phyloP scores from a whole-genome alignment of 2,888 invertebrate genomes.

The Arctia plantaginis region DNA sequence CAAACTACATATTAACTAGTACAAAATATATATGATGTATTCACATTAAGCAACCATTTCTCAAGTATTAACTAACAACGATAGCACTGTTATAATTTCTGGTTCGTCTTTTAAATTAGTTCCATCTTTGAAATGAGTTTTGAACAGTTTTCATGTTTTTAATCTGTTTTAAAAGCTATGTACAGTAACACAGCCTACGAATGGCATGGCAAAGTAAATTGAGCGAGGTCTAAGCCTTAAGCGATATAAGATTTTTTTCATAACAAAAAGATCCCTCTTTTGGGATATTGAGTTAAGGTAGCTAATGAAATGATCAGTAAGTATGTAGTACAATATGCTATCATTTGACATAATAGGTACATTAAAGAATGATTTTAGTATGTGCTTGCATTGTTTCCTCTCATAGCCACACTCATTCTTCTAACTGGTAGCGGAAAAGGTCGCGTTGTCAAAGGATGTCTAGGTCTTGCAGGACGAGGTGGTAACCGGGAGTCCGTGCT shows the following conservation, averaged over 20 bases:
- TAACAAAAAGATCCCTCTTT: neutral
- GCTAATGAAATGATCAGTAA: neutral
- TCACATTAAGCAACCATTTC: neutral
- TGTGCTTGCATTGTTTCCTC: conserved; percentile 87
- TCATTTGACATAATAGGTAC: neutral
- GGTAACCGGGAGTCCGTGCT: conserved; percentile 89
- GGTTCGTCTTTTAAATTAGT: neutral
- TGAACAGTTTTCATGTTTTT: neutral
- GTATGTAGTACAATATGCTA: neutral
- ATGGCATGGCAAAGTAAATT: neutral
- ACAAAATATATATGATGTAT: neutral
- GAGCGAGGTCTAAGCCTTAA: neutral
- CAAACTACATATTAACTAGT: no score
- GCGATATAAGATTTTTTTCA: neutral
- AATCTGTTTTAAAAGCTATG: neutral
- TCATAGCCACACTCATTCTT: conserved; percentile 93
- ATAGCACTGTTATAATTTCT: neutral
- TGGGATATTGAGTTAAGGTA: no score
- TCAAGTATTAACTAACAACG: neutral
- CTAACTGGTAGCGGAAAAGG: conserved; percentile 86
- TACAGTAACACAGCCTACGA: neutral
- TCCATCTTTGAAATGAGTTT: neutral
- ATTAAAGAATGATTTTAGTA: conserved; percentile 58
- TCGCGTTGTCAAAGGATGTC: conserved; percentile 76
- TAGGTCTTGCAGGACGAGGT: conserved; percentile 87